Conservation (phyloP, 2,113 vertebrate genomes). For the Channa argus region DNA sequence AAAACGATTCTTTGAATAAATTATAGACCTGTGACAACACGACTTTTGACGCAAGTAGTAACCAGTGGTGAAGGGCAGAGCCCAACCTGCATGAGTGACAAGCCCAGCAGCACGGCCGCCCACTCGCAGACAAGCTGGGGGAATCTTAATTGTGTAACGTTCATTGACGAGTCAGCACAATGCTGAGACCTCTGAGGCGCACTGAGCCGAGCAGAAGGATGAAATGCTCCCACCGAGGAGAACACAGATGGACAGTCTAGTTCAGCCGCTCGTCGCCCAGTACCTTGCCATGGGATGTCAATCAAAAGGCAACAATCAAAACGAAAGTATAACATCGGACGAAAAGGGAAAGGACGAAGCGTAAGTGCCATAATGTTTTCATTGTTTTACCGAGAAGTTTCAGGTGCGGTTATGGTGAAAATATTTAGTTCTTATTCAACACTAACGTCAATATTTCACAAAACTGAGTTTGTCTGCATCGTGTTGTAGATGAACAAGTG, state of each 20-base stretch:
- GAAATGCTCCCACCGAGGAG: constrained; percentile 76
- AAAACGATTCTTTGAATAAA: neutral
- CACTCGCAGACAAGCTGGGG: constrained; percentile 67
- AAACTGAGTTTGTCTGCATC: too few relatives aligned
- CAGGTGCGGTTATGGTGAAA: constrained; percentile 4
- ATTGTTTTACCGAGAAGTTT: neutral
- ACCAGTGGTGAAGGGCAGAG: constrained; percentile 9
- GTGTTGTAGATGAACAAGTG: neutral
- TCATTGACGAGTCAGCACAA: constrained; percentile 76
- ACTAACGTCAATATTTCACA: neutral
- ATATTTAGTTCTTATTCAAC: neutral
- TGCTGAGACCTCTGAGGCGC: constrained; percentile 69
- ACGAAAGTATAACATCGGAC: constrained; percentile 63
- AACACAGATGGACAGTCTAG: constrained; percentile 83
- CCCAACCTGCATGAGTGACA: constrained; percentile 67
- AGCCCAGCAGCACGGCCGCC: constrained; percentile 70
- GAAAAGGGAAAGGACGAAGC: constrained; percentile 75
- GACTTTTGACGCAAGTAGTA: constrained; percentile 29
- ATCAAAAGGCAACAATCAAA: constrained; percentile 71
- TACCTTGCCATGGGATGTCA: constrained; percentile 84
- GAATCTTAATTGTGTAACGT: constrained; percentile 73
- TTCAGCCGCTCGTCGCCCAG: constrained; percentile 83
- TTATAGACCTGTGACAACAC: neutral
- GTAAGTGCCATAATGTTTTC: constrained; percentile 66
- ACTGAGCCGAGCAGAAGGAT: constrained; percentile 65